phyloP scores from a whole-genome alignment of 2,797 vertebrate species.

The Selene dorsalis region DNA sequence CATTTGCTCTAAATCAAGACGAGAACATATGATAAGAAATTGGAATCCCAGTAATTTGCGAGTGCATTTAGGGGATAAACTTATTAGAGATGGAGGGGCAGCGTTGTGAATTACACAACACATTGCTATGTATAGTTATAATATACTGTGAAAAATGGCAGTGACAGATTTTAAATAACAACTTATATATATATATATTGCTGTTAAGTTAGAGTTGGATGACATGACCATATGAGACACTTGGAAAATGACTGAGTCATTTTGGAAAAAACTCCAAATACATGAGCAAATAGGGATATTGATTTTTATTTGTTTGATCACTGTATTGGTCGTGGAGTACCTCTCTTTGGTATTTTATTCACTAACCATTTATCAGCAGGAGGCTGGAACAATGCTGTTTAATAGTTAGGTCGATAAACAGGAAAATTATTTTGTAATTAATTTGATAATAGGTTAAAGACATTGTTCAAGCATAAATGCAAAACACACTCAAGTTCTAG shows the following conservation, averaged over 20 bases:
- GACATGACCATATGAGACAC: not conserved
- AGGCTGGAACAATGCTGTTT: not conserved
- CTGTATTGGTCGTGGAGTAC: not conserved
- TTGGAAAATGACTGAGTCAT: not conserved
- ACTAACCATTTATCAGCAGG: not conserved
- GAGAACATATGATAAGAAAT: conserved; percentile 45
- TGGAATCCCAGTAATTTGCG: conserved; percentile 46
- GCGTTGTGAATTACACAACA: not conserved
- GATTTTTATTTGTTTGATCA: not conserved
- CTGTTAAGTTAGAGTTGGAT: not conserved
- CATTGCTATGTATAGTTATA: not conserved
- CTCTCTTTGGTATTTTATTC: not conserved
- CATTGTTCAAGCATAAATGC: not conserved
- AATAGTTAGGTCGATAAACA: not conserved
- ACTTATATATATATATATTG: conserved; percentile 1
- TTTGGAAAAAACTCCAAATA: not conserved
- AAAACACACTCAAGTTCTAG: not conserved
- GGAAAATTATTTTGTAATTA: not conserved
- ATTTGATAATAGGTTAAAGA: no score
- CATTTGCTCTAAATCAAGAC: conserved; percentile 57
- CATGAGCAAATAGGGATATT: not conserved
- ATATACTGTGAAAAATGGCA: not conserved
- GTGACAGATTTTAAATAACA: conserved; percentile 2
- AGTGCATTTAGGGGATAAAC: conserved; percentile 30
- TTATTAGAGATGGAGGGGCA: conserved; percentile 28